A percentile compares a stretch with the other conserved stretches of the same genome.
Conservation (phyloP, 2,113 vertebrate species). For the Ondatra zibethicus region DNA sequence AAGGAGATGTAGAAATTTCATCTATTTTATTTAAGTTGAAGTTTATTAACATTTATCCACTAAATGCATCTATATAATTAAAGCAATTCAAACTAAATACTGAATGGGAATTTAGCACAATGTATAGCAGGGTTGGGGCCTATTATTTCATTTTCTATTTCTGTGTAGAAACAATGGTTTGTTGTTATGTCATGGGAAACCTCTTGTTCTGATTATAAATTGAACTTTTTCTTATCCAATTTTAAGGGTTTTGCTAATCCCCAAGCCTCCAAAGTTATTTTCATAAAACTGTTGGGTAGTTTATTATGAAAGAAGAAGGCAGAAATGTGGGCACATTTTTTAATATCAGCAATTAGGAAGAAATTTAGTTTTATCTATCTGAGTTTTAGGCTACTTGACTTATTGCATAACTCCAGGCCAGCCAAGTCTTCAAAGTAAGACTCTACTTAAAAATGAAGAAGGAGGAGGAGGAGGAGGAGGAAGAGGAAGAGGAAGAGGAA, state of each 20-base stretch:
- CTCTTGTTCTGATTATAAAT: not conserved
- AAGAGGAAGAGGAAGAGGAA: too few species aligned
- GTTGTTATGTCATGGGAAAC: not conserved
- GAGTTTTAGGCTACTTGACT: not conserved
- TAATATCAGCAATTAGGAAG: not conserved
- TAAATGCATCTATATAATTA: slow-evolving; percentile 66
- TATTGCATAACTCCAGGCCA: too few species aligned
- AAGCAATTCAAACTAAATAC: slow-evolving; percentile 43
- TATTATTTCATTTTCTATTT: slow-evolving; percentile 5
- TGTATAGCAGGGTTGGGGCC: not conserved
- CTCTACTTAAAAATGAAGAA: not conserved
- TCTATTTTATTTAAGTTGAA: slow-evolving; percentile 74
- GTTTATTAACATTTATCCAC: slow-evolving; percentile 74
- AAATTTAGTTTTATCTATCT: not conserved
- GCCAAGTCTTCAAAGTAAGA: not conserved
- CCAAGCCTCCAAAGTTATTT: not conserved
- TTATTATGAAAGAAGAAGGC: not conserved
- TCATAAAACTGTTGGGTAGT: not conserved
- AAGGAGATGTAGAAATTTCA: slow-evolving; percentile 61
- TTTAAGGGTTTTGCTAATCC: not conserved
- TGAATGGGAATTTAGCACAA: slow-evolving; percentile 6
- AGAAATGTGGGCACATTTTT: not conserved
- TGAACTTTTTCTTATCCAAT: not conserved
- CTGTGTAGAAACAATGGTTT: not conserved
- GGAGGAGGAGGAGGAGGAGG: too few species aligned